These are phyloP conservation scores for Betta splendens DNA, from an alignment of 2,797 vertebrate species.

Conservation along the genomic window DNA sequence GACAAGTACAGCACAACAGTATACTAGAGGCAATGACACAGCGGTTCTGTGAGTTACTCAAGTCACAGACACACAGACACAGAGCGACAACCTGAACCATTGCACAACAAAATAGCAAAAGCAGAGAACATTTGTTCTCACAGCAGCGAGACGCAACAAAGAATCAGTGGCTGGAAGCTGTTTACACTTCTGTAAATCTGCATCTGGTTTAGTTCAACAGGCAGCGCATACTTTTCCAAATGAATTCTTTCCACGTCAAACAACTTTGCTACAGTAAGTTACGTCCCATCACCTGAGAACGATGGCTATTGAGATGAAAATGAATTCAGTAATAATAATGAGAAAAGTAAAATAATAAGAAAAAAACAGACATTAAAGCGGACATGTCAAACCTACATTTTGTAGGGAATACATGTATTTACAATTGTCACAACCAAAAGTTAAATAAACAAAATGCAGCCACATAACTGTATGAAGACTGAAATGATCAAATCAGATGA, in stretches of 20 bases:
- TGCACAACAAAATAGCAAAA: too few relatives aligned
- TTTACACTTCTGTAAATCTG: too few relatives aligned
- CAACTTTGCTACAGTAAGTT: neutral
- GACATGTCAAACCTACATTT: too few relatives aligned
- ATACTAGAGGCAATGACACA: too few relatives aligned
- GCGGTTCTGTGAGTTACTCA: too few relatives aligned
- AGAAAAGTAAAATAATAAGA: neutral
- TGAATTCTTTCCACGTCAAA: neutral
- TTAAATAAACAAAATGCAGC: neutral
- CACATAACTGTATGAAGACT: neutral
- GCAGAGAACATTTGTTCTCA: too few relatives aligned
- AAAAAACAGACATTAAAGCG: too few relatives aligned
- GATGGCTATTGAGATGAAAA: neutral
- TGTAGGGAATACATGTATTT: too few relatives aligned
- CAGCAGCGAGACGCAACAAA: too few relatives aligned
- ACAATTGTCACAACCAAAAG: neutral
- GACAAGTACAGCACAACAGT: too few relatives aligned
- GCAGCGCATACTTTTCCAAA: neutral
- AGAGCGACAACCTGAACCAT: too few relatives aligned
- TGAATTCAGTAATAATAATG: neutral
- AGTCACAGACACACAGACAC: too few relatives aligned
- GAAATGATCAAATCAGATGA: neutral
- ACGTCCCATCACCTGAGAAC: neutral
- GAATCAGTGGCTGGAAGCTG: neutral
- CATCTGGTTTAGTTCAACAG: neutral